Percentiles rank a stretch among this genome's conserved stretches.
These are phyloP conservation scores for Caenorhabditis sp. DNA, from an alignment of 2,888 invertebrate genomes.

Conservation along the genomic window DNA sequence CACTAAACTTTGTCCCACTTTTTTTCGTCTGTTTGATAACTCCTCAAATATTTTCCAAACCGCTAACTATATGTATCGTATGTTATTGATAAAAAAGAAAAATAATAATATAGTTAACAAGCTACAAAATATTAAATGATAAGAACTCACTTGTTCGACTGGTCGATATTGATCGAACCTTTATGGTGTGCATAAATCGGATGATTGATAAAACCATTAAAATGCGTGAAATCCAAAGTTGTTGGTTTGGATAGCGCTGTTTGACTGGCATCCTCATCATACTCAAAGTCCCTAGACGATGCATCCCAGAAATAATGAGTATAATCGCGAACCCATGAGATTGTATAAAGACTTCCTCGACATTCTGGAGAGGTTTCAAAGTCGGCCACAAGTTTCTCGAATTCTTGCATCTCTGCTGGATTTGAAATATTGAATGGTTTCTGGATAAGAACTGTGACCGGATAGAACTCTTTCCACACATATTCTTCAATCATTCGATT, in stretches of 20 bases:
- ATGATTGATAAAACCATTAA: slow-evolving; percentile 56
- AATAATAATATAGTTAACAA: neutral
- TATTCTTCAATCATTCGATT: slow-evolving; percentile 63
- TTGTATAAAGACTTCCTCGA: slow-evolving; percentile 60
- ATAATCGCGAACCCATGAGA: slow-evolving; percentile 66
- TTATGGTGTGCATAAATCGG: slow-evolving; percentile 60
- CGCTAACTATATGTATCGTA: no score
- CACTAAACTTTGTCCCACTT: no score
- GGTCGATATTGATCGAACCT: slow-evolving; percentile 51
- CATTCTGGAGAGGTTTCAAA: slow-evolving; percentile 62
- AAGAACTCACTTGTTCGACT: slow-evolving; percentile 29
- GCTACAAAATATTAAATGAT: neutral
- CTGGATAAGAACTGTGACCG: slow-evolving; percentile 67
- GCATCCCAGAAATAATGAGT: slow-evolving; percentile 52
- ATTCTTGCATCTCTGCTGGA: slow-evolving; percentile 22
- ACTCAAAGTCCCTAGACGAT: slow-evolving; percentile 55
- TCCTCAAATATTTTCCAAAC: no score
- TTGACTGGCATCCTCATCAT: slow-evolving; percentile 31
- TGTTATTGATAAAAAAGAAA: neutral
- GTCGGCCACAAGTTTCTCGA: slow-evolving; percentile 58
- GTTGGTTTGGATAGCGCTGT: neutral
- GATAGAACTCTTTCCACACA: slow-evolving; percentile 70
- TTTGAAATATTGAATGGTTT: slow-evolving; percentile 58
- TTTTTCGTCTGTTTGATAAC: no score
- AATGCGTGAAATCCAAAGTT: neutral